phyloP scores from a whole-genome alignment of 2,797 vertebrate species.

The Lindbergichthys nudifrons region DNA sequence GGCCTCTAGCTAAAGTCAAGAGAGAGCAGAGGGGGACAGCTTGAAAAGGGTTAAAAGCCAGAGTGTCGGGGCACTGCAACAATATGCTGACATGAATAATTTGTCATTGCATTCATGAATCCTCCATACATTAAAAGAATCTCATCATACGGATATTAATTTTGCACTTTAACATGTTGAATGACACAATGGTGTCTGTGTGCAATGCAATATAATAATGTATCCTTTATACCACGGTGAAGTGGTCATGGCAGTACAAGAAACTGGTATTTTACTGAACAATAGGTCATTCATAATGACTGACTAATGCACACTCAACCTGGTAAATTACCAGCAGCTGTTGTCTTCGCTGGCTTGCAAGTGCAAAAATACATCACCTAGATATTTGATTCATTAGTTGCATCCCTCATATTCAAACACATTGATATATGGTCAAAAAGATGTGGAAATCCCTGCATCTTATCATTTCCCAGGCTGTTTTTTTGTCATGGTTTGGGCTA shows the following conservation, averaged over 20 bases:
- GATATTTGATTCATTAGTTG: no score
- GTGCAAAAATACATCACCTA: background rate
- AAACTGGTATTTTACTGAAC: background rate
- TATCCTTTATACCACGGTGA: background rate
- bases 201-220: background rate
- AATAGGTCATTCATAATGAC: conserved; percentile 3
- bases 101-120: conserved; percentile 7
- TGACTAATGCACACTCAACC: conserved; percentile 14
- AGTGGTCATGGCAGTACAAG: background rate
- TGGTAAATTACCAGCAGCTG: conserved; percentile 13
- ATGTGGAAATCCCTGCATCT: background rate
- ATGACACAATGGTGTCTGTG: background rate
- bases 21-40: background rate
- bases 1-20: conserved; percentile 14
- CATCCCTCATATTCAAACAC: no score
- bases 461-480: background rate
- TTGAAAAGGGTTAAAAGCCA: conserved; percentile 43
- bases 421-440: background rate
- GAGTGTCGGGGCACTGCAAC: conserved; percentile 35
- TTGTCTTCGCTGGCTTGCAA: background rate
- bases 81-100: conserved; percentile 47
- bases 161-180: background rate
- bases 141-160: background rate
- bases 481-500: background rate
- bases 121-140: conserved; percentile 8